Conservation (phyloP, 2,888 invertebrate species). For the Zaprionus lineosus region DNA sequence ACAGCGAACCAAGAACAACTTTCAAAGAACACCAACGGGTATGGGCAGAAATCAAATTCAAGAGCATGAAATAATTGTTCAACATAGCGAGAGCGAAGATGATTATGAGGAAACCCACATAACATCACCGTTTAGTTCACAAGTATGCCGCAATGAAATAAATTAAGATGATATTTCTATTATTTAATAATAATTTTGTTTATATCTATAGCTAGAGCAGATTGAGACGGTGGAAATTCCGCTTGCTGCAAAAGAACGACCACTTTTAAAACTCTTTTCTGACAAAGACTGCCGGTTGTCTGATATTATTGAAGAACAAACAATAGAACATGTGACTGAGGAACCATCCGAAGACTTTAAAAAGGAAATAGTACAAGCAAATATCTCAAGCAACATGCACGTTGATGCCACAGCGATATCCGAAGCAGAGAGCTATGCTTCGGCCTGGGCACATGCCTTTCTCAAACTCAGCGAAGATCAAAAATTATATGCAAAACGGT, state of each 20-base stretch:
- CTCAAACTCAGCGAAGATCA: constrained; percentile 64
- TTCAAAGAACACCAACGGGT: neutral
- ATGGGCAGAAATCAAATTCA: neutral
- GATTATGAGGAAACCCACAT: constrained; percentile 29
- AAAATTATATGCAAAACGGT: constrained; percentile 67
- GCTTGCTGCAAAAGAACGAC: constrained; percentile 23
- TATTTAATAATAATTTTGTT: neutral
- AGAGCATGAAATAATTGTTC: neutral
- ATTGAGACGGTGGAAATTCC: constrained; percentile 3
- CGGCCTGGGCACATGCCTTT: constrained; percentile 67
- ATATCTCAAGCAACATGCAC: neutral
- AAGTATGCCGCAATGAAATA: neutral
- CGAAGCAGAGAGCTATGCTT: constrained; percentile 63
- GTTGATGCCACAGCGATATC: constrained; percentile 57
- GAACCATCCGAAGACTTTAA: constrained; percentile 23
- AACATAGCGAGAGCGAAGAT: constrained; percentile 31
- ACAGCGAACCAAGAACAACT: neutral
- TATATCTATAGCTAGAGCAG: constrained; percentile 15
- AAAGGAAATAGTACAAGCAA: constrained; percentile 33
- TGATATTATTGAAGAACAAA: constrained; percentile 25
- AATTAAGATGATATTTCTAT: neutral
- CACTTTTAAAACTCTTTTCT: constrained; percentile 53
- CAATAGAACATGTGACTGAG: constrained; percentile 33
- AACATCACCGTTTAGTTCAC: neutral
- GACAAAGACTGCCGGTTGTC: constrained; percentile 51